Evolutionary conservation across 1,140 invertebrate species (phyloP).

Genomic region (Cephus cinctus): DNA sequence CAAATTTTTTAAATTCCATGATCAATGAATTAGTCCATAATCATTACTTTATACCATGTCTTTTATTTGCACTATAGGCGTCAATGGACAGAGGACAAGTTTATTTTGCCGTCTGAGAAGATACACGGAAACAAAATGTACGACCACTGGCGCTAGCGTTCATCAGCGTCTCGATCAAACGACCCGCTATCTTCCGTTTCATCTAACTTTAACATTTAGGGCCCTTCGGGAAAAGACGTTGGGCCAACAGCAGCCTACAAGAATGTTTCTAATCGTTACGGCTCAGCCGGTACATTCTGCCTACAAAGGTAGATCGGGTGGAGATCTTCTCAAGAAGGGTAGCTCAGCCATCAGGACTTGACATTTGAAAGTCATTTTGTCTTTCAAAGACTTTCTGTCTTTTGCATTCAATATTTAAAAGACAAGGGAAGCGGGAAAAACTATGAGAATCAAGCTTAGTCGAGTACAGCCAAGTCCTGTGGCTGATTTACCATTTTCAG

Average conservation of each 20-base stretch:
- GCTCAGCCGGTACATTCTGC: conserved; percentile 72
- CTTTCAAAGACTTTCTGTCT: too few species aligned
- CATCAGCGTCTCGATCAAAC: conserved; percentile 49
- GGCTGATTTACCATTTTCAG: too few species aligned
- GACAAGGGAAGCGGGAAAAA: too few species aligned
- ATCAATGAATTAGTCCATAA: too few species aligned
- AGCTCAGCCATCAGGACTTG: too few species aligned
- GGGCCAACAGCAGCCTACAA: conserved; percentile 40
- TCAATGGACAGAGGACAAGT: conserved; percentile 31
- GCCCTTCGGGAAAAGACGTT: conserved; percentile 55
- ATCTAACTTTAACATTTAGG: conserved; percentile 69
- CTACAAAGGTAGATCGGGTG: conserved; percentile 74
- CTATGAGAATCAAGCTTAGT: too few species aligned
- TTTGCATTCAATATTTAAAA: too few species aligned
- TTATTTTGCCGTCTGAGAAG: conserved; percentile 53
- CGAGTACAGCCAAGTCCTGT: too few species aligned
- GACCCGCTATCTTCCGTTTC: conserved; percentile 71
- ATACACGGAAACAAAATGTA: conserved; percentile 55
- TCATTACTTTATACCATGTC: too few species aligned
- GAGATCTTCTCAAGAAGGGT: too few species aligned
- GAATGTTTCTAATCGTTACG: conserved; percentile 69
- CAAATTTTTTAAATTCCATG: too few species aligned
- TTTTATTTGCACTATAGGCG: conserved; percentile 21
- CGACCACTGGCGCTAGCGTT: conserved; percentile 60
- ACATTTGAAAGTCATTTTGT: too few species aligned